phyloP scores from a whole-genome alignment of 2,888 invertebrate genomes.

The Encarsia formosa region DNA sequence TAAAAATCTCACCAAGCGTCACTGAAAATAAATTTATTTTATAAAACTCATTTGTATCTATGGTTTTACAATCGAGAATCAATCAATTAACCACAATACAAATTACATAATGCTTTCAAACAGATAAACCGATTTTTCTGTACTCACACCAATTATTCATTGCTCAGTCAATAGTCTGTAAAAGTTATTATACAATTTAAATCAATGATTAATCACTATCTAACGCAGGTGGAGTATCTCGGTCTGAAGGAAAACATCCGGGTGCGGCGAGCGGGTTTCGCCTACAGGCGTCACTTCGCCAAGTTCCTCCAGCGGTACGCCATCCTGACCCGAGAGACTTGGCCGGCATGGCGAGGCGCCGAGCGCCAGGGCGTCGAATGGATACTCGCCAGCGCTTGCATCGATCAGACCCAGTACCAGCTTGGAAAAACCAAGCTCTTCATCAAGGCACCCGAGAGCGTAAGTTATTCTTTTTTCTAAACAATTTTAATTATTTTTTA shows the following conservation, averaged over 20 bases:
- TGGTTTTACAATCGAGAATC: too few species aligned
- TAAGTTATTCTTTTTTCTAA: conserved; percentile 38
- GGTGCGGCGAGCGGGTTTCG: conserved; percentile 65
- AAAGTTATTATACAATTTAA: too few species aligned
- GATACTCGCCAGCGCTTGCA: conserved; percentile 58
- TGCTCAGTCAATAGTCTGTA: too few species aligned
- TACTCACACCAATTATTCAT: too few species aligned
- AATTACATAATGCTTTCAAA: too few species aligned
- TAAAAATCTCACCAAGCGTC: too few species aligned
- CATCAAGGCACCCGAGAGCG: conserved; percentile 64
- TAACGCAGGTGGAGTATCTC: conserved; percentile 58
- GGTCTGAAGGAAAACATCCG: conserved; percentile 67
- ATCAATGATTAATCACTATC: too few species aligned
- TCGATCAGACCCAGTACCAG: conserved; percentile 62
- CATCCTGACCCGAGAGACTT: conserved; percentile 62
- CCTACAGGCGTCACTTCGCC: conserved; percentile 60
- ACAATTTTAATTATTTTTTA: too few species aligned
- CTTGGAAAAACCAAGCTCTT: conserved; percentile 65
- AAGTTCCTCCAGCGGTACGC: conserved; percentile 65
- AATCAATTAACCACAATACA: too few species aligned
- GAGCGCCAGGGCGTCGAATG: conserved; percentile 56
- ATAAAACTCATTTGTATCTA: too few species aligned
- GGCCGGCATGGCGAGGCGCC: conserved; percentile 58
- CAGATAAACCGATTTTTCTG: too few species aligned
- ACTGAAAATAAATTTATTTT: too few species aligned